Evolutionary conservation across 1,140 invertebrate genomes (phyloP), one percentile per base, ranked within the genome.

Genomic region (Drosophila tropicalis): DNA sequence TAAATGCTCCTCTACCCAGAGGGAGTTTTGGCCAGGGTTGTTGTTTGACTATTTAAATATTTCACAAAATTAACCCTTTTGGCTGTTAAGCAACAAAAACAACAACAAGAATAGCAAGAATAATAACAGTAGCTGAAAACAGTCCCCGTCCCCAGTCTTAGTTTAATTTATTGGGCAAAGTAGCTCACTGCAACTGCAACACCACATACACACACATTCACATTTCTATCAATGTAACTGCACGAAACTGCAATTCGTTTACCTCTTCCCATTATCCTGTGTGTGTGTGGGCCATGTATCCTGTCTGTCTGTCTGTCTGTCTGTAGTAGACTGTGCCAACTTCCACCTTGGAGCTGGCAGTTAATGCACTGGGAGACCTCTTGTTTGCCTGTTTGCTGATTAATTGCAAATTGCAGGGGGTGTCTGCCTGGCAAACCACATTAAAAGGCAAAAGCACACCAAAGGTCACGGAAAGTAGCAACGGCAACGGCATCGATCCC

Each of bases 321-420:
- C 47, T 65, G 15, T 47, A 15, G 44, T 51, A 51, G 55, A 39
- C 54, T 62, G 51, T 41, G 47, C 61, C 63, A 57, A 39, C 51
- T 74, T 70, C 61, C 40, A 67, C 63, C 39, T 74, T 77, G 75
- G 22, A 70, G 69, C 44, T 70, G 67, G 51, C 44, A 55, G 70
- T 66, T 61, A 78, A 68, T 71, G 73, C 73, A 64, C 41, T 62
- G 32, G 66, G 44, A 62, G 19, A 19, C 32, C 19, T 54, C 44
- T 56, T 70, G 76, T 63, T 81, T 76, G 78, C 72, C 78, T 74
- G 81, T 71, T 76, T 87, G 83, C 83, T 86, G 83, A 86, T 86
- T 86, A 86, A 87, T 86, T 86, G 83, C 83, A 86, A 86, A 86
- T 87, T 86, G 84, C 80, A 71, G 79, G 83, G 83, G 83, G 83